phyloP scores from a whole-genome alignment of 2,113 vertebrate species.

The mouse (Mus musculus) region GRCm39 chr5:20086001-20086500 shows the following conservation, averaged over 20 bases:
- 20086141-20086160: slow-evolving; percentile 18
- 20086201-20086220: slow-evolving; percentile 6
- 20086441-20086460: neutral
- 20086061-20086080: neutral
- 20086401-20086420: no score
- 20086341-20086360: neutral
- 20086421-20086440: neutral
- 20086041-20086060: neutral
- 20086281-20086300: neutral
- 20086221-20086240: neutral
- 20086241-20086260: neutral
- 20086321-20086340: neutral
- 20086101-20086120: neutral
- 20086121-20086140: neutral
- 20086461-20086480: neutral
- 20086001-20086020: neutral
- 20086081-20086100: neutral
- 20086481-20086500: neutral
- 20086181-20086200: slow-evolving; percentile 5
- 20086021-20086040: neutral
- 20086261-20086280: neutral
- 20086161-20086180: neutral
- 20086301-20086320: neutral
- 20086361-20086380: no score
- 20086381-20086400: no score